Percentiles rank a stretch among this genome's conserved stretches.
Conservation (phyloP, 2,797 vertebrate genomes). For the Danio jaintianensis region DNA sequence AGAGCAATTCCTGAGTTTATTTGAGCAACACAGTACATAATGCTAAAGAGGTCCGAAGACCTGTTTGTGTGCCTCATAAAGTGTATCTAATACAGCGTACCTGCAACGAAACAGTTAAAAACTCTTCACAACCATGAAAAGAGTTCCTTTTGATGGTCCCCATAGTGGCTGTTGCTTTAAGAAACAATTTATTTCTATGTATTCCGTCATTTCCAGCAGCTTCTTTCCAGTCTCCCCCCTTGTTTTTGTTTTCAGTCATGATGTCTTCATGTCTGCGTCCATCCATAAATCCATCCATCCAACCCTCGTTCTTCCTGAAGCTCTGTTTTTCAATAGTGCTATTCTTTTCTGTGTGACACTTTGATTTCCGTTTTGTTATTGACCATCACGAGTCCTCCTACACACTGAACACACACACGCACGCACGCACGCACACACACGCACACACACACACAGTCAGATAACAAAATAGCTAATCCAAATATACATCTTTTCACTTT, state of each 20-base stretch:
- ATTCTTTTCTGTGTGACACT: slow-evolving; percentile 32
- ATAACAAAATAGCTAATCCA: too few relatives aligned
- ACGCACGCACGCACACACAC: slow-evolving; percentile 22
- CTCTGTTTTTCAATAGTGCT: slow-evolving; percentile 9
- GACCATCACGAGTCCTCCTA: slow-evolving; percentile 38
- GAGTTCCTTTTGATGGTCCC: slow-evolving; percentile 24
- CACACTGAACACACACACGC: slow-evolving; percentile 36
- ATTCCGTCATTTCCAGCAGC: slow-evolving; percentile 5
- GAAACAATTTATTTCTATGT: neutral
- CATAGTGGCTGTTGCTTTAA: slow-evolving; percentile 8
- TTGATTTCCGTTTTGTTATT: slow-evolving; percentile 51
- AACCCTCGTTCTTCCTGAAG: neutral
- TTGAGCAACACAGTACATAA: neutral
- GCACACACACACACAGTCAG: slow-evolving; percentile 25
- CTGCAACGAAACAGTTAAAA: neutral
- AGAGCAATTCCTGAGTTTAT: neutral
- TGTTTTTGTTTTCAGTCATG: neutral
- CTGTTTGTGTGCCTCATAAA: neutral
- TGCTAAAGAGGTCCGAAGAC: neutral
- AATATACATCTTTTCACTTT: too few relatives aligned
- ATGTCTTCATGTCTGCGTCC: neutral
- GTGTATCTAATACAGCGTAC: neutral
- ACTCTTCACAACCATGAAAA: neutral
- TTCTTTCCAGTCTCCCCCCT: neutral
- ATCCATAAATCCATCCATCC: slow-evolving; percentile 2